A percentile compares a stretch with the other conserved stretches of the same genome.
Evolutionary conservation across 2,888 invertebrate species (phyloP).

Genomic region (Caenorhabditis sp.): DNA sequence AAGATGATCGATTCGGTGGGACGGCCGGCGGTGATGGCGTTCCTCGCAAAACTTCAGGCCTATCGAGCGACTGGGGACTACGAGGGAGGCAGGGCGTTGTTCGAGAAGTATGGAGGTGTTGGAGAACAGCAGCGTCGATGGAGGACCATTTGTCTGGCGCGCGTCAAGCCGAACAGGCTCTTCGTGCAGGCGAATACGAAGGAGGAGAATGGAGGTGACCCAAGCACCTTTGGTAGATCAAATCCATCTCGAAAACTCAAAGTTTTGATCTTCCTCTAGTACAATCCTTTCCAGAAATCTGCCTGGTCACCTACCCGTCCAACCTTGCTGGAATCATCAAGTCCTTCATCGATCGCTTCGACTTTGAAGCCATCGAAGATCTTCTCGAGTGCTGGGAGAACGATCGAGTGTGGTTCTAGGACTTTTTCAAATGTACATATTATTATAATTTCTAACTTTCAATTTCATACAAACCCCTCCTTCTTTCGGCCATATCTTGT

Average conservation of each 20-base stretch:
- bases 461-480: too few species aligned
- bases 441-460: too few species aligned
- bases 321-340: conserved; percentile 89
- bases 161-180: conserved; percentile 94
- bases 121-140: conserved; percentile 90
- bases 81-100: conserved; percentile 89
- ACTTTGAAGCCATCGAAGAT: conserved; percentile 82
- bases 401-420: conserved; percentile 68
- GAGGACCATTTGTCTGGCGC: conserved; percentile 91
- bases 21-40: conserved; percentile 90
- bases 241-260: too few species aligned
- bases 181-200: conserved; percentile 93
- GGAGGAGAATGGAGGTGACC: conserved; percentile 55
- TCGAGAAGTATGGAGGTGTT: conserved; percentile 89
- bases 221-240: too few species aligned
- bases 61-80: conserved; percentile 93
- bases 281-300: conserved; percentile 83
- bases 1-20: conserved; percentile 91
- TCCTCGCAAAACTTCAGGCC: conserved; percentile 90
- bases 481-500: too few species aligned
- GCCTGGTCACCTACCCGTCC: conserved; percentile 89
- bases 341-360: conserved; percentile 92
- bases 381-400: conserved; percentile 68
- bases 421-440: neutral
- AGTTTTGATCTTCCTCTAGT: too few species aligned